These are phyloP conservation scores for Hemicentrotus pulcherrimus DNA, from an alignment of 35 echinoderm and acorn worm genomes.

Conservation along the genomic window DNA sequence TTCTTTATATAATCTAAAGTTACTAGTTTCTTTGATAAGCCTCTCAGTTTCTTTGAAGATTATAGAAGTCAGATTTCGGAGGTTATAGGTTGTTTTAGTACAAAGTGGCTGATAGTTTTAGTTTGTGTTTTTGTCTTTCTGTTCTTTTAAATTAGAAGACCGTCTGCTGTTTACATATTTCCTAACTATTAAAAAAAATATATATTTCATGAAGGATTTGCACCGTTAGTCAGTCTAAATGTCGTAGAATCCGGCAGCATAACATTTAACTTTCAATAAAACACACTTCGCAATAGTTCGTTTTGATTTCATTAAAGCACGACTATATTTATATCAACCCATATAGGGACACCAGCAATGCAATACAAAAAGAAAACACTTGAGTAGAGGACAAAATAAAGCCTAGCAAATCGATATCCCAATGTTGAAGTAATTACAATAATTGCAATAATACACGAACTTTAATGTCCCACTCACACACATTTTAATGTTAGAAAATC, in stretches of 20 bases:
- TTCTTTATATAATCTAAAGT: too few species aligned
- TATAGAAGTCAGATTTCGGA: too few species aligned
- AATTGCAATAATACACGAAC: slow-evolving; percentile 2
- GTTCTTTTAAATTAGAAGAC: too few species aligned
- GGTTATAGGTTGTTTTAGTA: too few species aligned
- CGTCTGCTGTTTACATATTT: too few species aligned
- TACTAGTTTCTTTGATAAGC: too few species aligned
- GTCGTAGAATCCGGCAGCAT: background rate
- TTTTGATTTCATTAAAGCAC: background rate
- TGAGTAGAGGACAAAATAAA: background rate
- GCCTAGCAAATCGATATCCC: background rate
- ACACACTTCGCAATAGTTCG: background rate
- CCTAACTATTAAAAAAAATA: too few species aligned
- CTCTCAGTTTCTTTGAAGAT: too few species aligned
- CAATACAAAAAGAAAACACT: background rate
- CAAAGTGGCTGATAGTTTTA: too few species aligned
- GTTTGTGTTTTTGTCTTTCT: too few species aligned
- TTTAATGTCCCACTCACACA: background rate
- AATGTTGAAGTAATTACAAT: background rate
- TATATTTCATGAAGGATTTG: background rate
- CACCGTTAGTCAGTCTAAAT: background rate
- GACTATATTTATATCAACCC: background rate
- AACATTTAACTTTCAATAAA: background rate
- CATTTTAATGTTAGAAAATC: background rate
- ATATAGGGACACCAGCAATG: background rate